These are phyloP conservation scores for Arnoldichthys spilopterus DNA, from an alignment of 2,797 vertebrate genomes.

Conservation along the genomic window DNA sequence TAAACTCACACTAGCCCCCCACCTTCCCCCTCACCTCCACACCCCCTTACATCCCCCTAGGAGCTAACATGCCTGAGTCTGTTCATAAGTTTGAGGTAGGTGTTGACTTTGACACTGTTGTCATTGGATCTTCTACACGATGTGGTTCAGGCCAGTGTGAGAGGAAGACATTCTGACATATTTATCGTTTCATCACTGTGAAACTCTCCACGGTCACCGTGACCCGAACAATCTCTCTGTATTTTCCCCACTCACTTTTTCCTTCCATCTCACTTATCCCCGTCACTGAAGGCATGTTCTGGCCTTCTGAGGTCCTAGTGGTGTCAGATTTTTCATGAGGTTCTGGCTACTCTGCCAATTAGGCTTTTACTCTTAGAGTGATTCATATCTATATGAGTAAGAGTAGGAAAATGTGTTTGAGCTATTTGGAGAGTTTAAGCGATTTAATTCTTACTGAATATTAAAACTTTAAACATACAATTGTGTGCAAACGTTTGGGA, in stretches of 20 bases:
- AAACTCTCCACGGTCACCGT: background rate
- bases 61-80: background rate
- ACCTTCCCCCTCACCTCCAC: too few species aligned
- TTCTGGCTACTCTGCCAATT: slow-evolving; percentile 11
- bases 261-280: background rate
- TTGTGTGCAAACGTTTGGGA: too few species aligned
- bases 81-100: background rate
- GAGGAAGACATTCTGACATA: background rate
- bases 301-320: slow-evolving; percentile 3
- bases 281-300: background rate
- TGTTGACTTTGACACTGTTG: slow-evolving; percentile 18
- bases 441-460: too few species aligned
- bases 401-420: background rate
- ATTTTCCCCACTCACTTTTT: slow-evolving; percentile 1
- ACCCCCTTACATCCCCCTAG: background rate
- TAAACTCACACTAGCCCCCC: too few species aligned
- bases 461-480: too few species aligned
- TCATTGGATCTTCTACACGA: slow-evolving; percentile 22
- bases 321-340: slow-evolving; percentile 9
- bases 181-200: slow-evolving; percentile 19
- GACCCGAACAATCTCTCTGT: slow-evolving; percentile 6
- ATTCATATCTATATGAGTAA: slow-evolving; percentile 3
- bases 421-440: background rate
- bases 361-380: slow-evolving; percentile 1
- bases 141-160: slow-evolving; percentile 7